Percentiles rank a stretch among this genome's conserved stretches.
phyloP scores from a whole-genome alignment of 1,140 invertebrate genomes.

The Heliconius melpomene region DNA sequence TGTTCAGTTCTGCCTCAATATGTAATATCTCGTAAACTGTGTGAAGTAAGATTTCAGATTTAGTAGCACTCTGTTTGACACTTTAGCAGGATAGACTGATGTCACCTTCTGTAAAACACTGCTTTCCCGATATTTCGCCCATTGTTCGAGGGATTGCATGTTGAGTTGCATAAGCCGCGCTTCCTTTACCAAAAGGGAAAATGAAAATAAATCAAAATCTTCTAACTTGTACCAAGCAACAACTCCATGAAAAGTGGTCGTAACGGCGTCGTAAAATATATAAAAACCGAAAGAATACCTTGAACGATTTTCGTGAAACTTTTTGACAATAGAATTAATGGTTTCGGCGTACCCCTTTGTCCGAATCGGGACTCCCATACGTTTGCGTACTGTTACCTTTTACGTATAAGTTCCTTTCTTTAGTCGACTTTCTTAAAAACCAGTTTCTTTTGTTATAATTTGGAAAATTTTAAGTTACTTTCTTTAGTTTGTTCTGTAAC shows the following conservation, averaged over 20 bases:
- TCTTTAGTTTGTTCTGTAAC: neutral
- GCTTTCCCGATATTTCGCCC: too few species aligned
- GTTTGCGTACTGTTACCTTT: neutral
- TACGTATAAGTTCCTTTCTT: neutral
- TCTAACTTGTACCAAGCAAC: neutral
- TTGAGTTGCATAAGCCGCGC: too few species aligned
- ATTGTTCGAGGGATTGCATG: too few species aligned
- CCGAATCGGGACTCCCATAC: conserved; percentile 7
- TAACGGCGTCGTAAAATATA: neutral
- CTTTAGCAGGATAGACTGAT: too few species aligned
- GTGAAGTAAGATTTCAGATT: too few species aligned
- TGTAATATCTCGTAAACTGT: too few species aligned
- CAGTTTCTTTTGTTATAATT: neutral
- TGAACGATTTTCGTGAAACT: conserved; percentile 14
- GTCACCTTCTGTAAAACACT: too few species aligned
- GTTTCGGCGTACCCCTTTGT: conserved; percentile 8
- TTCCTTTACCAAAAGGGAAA: too few species aligned
- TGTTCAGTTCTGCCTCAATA: too few species aligned
- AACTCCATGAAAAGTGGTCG: conserved; percentile 4
- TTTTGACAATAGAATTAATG: conserved; percentile 8
- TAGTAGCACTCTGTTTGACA: too few species aligned
- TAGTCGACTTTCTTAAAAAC: neutral
- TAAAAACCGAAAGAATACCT: conserved; percentile 7
- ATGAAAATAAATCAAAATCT: neutral
- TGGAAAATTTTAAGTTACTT: neutral